Conservation (phyloP, 1,140 invertebrate species). For the Diuraphis noxia region DNA sequence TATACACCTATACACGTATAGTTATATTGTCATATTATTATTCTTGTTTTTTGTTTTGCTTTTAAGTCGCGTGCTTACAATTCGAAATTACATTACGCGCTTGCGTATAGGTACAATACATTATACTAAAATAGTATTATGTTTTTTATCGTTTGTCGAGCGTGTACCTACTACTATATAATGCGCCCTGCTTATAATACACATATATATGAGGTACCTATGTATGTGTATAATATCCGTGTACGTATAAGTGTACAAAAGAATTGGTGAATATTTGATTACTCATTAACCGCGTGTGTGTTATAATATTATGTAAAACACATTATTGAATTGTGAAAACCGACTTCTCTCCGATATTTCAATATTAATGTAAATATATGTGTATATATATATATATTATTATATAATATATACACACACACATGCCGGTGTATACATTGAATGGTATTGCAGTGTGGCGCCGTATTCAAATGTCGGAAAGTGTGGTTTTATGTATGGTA, state of each 20-base stretch:
- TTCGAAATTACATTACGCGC: not conserved
- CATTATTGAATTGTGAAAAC: conserved; percentile 4
- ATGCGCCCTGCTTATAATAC: not conserved
- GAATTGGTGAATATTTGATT: conserved; percentile 9
- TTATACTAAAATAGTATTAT: not conserved
- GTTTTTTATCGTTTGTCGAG: not conserved
- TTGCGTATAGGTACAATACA: not conserved
- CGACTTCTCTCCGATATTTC: not conserved
- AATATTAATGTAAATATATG: not conserved
- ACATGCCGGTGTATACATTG: not conserved
- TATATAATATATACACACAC: not conserved
- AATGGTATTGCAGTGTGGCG: not conserved
- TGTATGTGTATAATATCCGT: not conserved
- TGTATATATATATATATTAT: not conserved
- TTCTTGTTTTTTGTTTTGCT: not conserved
- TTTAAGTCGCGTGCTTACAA: not conserved
- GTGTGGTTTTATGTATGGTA: not conserved
- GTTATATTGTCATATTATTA: not conserved
- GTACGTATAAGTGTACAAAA: not conserved
- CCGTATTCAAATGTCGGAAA: not conserved
- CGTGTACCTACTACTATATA: not conserved
- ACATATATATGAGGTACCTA: too few species aligned
- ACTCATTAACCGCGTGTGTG: not conserved
- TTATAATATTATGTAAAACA: conserved; percentile 8
- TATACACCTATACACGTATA: not conserved